These are phyloP conservation scores for Amphiprion percula DNA, from an alignment of 2,113 vertebrate genomes.

Conservation along the genomic window DNA sequence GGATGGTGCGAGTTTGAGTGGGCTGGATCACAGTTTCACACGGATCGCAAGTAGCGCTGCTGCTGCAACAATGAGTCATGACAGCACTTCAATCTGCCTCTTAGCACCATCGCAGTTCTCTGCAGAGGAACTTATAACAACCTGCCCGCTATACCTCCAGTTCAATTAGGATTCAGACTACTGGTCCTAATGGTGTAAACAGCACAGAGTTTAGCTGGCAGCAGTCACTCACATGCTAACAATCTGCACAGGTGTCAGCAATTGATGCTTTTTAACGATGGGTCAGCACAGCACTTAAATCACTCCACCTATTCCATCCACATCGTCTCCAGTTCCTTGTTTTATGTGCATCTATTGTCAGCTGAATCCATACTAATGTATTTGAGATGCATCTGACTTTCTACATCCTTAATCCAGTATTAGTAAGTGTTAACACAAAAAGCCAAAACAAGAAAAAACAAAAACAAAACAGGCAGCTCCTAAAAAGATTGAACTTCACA, in stretches of 20 bases:
- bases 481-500: neutral
- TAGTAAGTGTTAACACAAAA: neutral
- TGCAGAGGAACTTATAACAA: slow-evolving; percentile 35
- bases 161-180: slow-evolving; percentile 6
- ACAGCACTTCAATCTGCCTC: slow-evolving; percentile 60
- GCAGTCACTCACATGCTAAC: slow-evolving; percentile 4
- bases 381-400: slow-evolving; percentile 8
- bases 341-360: neutral
- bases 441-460: neutral
- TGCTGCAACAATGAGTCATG: slow-evolving; percentile 74
- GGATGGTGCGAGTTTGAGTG: slow-evolving; percentile 72
- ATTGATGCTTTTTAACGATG: slow-evolving; percentile 15
- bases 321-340: slow-evolving; percentile 1
- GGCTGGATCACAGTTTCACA: slow-evolving; percentile 69
- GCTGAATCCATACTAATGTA: slow-evolving; percentile 43
- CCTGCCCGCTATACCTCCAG: neutral
- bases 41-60: slow-evolving; percentile 47
- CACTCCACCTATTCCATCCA: slow-evolving; percentile 14
- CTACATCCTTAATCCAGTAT: slow-evolving; percentile 1
- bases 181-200: slow-evolving; percentile 24
- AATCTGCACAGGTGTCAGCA: slow-evolving; percentile 9
- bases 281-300: slow-evolving; percentile 23
- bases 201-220: slow-evolving; percentile 28
- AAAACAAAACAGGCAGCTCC: neutral
- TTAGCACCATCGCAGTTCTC: slow-evolving; percentile 34